phyloP scores from a whole-genome alignment of 2,888 invertebrate species.

The Cosmia trapezina region DNA sequence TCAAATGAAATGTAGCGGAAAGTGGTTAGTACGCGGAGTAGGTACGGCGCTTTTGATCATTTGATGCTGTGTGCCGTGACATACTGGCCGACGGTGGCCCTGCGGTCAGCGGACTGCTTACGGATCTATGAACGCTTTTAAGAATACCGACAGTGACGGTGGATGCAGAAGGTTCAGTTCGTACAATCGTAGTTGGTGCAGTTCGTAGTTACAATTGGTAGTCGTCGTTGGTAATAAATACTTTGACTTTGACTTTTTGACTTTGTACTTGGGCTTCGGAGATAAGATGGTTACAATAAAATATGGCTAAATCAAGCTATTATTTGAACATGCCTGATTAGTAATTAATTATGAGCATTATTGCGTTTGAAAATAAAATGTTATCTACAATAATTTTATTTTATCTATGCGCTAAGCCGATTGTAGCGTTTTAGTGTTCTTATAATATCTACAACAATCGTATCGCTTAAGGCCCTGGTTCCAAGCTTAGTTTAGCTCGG shows the following conservation, averaged over 20 bases:
- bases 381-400: background rate
- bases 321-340: too few species aligned
- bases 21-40: constrained; percentile 69
- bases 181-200: too few species aligned
- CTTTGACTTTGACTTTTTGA: too few species aligned
- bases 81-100: constrained; percentile 77
- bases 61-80: constrained; percentile 84
- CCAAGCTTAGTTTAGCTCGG: too few species aligned
- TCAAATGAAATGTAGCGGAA: constrained; percentile 81
- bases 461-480: too few species aligned
- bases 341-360: background rate
- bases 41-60: constrained; percentile 75
- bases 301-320: background rate
- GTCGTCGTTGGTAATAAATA: too few species aligned
- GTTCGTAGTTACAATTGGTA: background rate
- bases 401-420: background rate
- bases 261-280: too few species aligned
- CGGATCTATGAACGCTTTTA: constrained; percentile 80
- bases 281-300: background rate
- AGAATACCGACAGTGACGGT: constrained; percentile 54
- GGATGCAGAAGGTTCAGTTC: constrained; percentile 31
- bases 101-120: constrained; percentile 75
- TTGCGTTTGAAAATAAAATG: background rate
- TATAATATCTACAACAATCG: background rate
- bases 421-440: background rate